These are phyloP conservation scores for Ectobius pallidus DNA, from an alignment of 2,888 invertebrate genomes.

Conservation along the genomic window DNA sequence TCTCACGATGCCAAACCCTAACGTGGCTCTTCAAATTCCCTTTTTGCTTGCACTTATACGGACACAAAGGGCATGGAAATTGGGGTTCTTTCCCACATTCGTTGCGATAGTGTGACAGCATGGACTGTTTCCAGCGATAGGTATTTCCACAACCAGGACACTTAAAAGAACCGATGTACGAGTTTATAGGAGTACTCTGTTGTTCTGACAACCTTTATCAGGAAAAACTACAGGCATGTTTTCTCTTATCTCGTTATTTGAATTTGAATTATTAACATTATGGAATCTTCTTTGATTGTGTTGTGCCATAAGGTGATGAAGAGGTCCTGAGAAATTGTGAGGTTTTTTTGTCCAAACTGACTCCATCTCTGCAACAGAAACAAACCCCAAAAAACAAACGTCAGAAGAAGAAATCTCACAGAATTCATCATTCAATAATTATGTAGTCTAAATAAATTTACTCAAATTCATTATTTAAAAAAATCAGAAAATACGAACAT, in stretches of 20 bases:
- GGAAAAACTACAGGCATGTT: not conserved
- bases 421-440: too few species aligned
- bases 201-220: not conserved
- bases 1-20: constrained; percentile 39
- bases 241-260: not conserved
- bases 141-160: constrained; percentile 47
- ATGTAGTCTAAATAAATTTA: too few species aligned
- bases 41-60: constrained; percentile 39
- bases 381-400: not conserved
- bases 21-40: constrained; percentile 43
- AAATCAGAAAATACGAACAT: too few species aligned
- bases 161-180: constrained; percentile 29
- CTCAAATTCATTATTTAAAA: too few species aligned
- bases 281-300: constrained; percentile 2
- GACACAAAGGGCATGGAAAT: constrained; percentile 48
- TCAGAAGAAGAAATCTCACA: too few species aligned
- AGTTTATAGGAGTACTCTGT: not conserved
- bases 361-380: constrained; percentile 11
- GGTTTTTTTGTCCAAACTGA: not conserved
- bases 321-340: not conserved
- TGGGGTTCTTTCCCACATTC: constrained; percentile 46
- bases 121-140: constrained; percentile 47
- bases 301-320: not conserved
- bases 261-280: not conserved
- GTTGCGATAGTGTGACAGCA: constrained; percentile 34